Evolutionary conservation across 1,140 invertebrate genomes (phyloP).

Genomic region (Tetramorium parvispinum): DNA sequence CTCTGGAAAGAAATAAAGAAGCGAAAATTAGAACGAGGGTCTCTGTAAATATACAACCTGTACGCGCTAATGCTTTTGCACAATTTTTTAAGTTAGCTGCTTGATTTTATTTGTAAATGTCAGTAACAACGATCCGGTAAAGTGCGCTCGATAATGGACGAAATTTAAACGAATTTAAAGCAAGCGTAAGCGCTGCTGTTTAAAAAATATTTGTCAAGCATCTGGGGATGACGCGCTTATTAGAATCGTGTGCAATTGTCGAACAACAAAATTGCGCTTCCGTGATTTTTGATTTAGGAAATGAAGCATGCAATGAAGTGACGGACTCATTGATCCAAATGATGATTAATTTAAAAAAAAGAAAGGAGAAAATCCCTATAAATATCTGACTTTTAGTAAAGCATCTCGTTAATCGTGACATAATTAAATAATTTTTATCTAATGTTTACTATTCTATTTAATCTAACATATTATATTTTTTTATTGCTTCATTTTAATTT

Average conservation of each 20-base stretch:
- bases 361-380: neutral
- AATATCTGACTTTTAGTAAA: neutral
- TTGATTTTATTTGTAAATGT: slow-evolving; percentile 37
- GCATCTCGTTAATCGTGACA: neutral
- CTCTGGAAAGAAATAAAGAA: slow-evolving; percentile 65
- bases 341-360: slow-evolving; percentile 21
- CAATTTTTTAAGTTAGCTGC: slow-evolving; percentile 22
- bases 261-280: slow-evolving; percentile 18
- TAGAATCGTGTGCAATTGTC: neutral
- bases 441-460: neutral
- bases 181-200: neutral
- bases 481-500: neutral
- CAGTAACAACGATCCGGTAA: slow-evolving; percentile 20
- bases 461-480: neutral
- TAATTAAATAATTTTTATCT: neutral
- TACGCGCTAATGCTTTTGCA: neutral
- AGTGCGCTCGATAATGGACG: slow-evolving; percentile 36
- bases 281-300: slow-evolving; percentile 32
- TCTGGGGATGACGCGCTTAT: slow-evolving; percentile 37
- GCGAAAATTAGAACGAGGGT: neutral
- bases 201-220: slow-evolving; percentile 51
- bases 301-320: slow-evolving; percentile 28
- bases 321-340: neutral
- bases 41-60: too few species aligned
- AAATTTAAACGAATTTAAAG: slow-evolving; percentile 30